Evolutionary conservation across 92 coral and sea anemone species (phyloP).

Genomic region (Porites cylindrica): DNA sequence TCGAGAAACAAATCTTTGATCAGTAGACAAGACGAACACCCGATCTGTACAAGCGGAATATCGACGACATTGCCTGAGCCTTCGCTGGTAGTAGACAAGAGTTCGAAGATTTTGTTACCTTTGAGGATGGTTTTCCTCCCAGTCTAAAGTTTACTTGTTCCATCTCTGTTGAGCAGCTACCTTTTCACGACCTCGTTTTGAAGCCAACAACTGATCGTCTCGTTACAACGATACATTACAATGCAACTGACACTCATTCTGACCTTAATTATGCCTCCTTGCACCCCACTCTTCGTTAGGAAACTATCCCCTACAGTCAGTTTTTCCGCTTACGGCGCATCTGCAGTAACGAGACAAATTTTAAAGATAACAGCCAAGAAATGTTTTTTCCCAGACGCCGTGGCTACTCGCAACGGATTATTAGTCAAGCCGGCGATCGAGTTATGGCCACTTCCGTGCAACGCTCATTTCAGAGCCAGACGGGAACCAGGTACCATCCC

Average conservation of each 20-base stretch:
- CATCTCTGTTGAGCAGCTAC: conserved; percentile 9
- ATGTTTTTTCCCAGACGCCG: too few relatives aligned
- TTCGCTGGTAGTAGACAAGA: conserved; percentile 7
- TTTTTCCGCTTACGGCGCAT: too few relatives aligned
- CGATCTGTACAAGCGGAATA: background rate
- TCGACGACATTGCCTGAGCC: conserved; percentile 20
- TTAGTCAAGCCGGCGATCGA: too few relatives aligned
- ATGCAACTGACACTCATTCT: background rate
- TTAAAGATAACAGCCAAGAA: too few relatives aligned
- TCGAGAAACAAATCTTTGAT: background rate
- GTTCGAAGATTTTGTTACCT: background rate
- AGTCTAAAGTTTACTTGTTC: background rate
- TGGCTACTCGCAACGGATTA: too few relatives aligned
- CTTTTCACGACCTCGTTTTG: conserved; percentile 7
- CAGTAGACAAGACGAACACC: background rate
- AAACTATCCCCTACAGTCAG: background rate
- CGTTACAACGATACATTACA: conserved; percentile 19
- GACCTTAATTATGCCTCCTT: background rate
- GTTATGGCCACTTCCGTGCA: too few relatives aligned
- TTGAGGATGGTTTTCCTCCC: conserved; percentile 16
- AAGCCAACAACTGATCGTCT: conserved; percentile 13
- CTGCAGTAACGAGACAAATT: too few relatives aligned
- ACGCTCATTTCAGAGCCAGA: too few relatives aligned
- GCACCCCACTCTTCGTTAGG: background rate
- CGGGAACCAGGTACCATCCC: background rate